These are phyloP conservation scores for Oreochromis niloticus DNA, from an alignment of 2,113 vertebrate species.

Conservation along the genomic window DNA sequence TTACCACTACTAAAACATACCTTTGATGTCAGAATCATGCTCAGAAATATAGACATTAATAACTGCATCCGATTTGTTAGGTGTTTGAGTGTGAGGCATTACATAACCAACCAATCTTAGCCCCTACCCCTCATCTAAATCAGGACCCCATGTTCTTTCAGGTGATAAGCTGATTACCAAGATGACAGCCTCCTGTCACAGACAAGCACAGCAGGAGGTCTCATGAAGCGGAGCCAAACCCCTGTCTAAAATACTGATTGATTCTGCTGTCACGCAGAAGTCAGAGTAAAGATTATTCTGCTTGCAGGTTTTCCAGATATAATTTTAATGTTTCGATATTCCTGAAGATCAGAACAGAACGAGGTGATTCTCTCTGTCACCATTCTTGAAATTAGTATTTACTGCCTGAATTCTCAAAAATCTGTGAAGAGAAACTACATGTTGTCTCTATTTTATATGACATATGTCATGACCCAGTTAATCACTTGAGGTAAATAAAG, in stretches of 20 bases:
- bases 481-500: not conserved
- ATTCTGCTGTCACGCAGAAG: not conserved
- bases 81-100: not conserved
- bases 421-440: not conserved
- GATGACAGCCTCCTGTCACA: conserved; percentile 1
- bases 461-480: not conserved
- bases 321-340: not conserved
- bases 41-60: not conserved
- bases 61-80: not conserved
- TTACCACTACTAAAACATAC: not conserved
- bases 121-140: not conserved
- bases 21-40: not conserved
- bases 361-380: not conserved
- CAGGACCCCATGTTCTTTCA: conserved; percentile 9
- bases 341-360: not conserved
- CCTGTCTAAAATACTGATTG: not conserved
- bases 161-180: conserved; percentile 50
- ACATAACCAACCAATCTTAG: not conserved
- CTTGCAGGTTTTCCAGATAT: not conserved
- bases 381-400: not conserved
- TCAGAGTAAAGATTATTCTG: not conserved
- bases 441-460: not conserved
- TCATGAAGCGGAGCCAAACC: not conserved
- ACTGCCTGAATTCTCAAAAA: not conserved
- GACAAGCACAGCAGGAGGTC: conserved; percentile 1